Base-by-base conservation (phyloP, 2,797 vertebrate genomes). In the Mus spretus region DNA sequence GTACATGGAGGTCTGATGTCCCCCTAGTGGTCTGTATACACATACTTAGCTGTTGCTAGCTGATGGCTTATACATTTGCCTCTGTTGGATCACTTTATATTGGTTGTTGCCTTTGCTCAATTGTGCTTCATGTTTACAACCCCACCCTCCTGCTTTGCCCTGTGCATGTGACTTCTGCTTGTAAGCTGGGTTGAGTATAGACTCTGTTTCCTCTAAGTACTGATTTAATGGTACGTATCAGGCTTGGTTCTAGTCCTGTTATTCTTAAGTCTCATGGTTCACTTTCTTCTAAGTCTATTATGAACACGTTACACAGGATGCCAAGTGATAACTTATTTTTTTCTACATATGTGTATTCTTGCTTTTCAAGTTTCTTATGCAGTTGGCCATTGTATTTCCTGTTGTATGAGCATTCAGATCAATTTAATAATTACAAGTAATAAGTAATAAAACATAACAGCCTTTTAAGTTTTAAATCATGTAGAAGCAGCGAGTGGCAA, bases 401-500 rank as follows among this genome's bases (percentile, higher is more conserved):
- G 31, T 5, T 53, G 20, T 34, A 40, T 19, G 63, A 6, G 40
- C 9, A 63, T 83, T 90, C 75, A 74, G 82, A 89, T 34, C 20
- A 34, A n/a, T 89, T 85, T 53, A 53, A 75, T 84, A 34, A 90
- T 55, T 67, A 91, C 77, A 75, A 82, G 77, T 57, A 63, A 82
- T 61, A 84, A 90, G 15, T 67, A 83, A 24, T 40, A 57, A 74
- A 37, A 47, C 28, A 14, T 12, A 89, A 26, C 44, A 80, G 72
- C 17, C n/a, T 47, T 77, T 86, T 10, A 57, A 55, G 37, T 65
- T 72, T 93, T 44, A 84, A 61, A n/a, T 67, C 37, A 80, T 28
- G 65, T 89, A 24, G 10, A 87, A 37, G 50, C 55, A 47, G 22
- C 17, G 78, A 70, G 19, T 40, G 15, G 44, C 26, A 11, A 8